phyloP scores from a whole-genome alignment of 2,113 vertebrate species.

The Gnathonemus longibarbis region DNA sequence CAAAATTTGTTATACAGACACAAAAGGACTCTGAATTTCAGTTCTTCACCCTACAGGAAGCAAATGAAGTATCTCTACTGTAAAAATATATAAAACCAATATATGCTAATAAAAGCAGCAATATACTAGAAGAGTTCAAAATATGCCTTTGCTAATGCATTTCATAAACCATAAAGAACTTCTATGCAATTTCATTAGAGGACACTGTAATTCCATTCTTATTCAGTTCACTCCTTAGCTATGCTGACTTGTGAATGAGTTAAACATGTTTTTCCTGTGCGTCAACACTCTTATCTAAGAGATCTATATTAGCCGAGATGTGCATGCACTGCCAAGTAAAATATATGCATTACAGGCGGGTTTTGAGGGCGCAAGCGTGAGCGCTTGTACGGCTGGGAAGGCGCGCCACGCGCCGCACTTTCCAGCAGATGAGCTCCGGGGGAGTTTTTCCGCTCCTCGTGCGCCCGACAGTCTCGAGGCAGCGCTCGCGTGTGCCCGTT shows the following conservation, averaged over 20 bases:
- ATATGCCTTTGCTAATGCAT: background rate
- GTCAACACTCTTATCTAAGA: conserved; percentile 2
- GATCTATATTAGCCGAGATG: background rate
- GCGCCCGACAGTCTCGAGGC: background rate
- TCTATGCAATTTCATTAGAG: background rate
- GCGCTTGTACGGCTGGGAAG: background rate
- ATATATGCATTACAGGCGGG: background rate
- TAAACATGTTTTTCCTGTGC: background rate
- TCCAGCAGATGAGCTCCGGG: background rate
- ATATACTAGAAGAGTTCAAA: background rate
- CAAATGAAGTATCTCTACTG: background rate
- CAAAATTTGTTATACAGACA: conserved; percentile 3
- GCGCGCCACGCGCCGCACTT: background rate
- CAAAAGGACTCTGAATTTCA: background rate
- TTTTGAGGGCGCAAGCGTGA: background rate
- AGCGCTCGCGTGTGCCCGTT: background rate
- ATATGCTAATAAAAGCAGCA: background rate
- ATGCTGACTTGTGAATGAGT: background rate
- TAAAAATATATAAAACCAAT: background rate
- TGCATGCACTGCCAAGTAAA: background rate
- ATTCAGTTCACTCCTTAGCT: background rate
- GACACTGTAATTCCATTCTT: background rate
- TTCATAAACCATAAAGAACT: background rate
- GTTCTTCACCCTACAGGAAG: background rate
- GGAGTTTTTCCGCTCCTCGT: background rate